phyloP scores from a whole-genome alignment of 2,113 vertebrate genomes.

The Lota lota region DNA sequence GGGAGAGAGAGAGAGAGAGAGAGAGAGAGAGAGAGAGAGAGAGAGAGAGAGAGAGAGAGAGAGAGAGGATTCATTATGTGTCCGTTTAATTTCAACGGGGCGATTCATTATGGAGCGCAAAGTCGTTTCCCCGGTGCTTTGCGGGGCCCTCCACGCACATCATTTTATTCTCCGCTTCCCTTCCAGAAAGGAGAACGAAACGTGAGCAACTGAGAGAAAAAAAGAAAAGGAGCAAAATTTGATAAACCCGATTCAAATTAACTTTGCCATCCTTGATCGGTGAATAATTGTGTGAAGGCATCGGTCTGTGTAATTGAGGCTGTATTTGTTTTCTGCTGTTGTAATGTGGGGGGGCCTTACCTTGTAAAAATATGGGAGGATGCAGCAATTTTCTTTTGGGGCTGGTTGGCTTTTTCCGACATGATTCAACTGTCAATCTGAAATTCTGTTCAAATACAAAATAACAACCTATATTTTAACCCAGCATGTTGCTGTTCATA shows the following conservation, averaged over 20 bases:
- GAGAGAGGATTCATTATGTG: constrained; percentile 42
- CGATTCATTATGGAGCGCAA: constrained; percentile 45
- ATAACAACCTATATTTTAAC: not conserved
- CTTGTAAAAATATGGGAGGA: constrained; percentile 30
- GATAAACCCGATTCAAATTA: constrained; percentile 42
- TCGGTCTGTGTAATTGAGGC: constrained; percentile 45
- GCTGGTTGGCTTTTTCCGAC: constrained; percentile 4
- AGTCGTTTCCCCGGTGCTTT: constrained; percentile 25
- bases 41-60: constrained; percentile 22
- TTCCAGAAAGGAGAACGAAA: not conserved
- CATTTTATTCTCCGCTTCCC: not conserved
- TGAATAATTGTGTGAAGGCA: constrained; percentile 42
- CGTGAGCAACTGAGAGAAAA: not conserved
- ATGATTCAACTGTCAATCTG: constrained; percentile 10
- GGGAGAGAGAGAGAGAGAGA: too few species aligned
- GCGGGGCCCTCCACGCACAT: too few species aligned
- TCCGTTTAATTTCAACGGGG: constrained; percentile 55
- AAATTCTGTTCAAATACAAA: not conserved
- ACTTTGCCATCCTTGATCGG: constrained; percentile 37
- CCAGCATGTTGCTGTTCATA: not conserved
- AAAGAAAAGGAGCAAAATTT: not conserved
- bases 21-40: not conserved
- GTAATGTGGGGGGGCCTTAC: constrained; percentile 26
- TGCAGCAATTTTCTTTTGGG: constrained; percentile 22
- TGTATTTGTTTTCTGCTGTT: constrained; percentile 33